Base-by-base conservation (phyloP, 2,113 vertebrate species). In the Octodon degus region DNA sequence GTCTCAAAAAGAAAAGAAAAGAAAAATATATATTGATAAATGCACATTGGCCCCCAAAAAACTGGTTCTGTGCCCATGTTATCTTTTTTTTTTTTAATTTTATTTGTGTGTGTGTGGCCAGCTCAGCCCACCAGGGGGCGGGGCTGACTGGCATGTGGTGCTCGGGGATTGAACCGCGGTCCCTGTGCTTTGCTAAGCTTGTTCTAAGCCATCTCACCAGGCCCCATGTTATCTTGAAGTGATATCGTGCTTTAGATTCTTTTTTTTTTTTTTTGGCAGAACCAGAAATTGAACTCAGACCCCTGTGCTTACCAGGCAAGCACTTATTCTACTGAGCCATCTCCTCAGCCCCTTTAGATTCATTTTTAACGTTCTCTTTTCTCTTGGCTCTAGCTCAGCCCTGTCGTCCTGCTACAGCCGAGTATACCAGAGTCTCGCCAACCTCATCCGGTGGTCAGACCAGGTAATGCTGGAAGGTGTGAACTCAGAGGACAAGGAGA, bases 391-490 rank as follows among this genome's bases (percentile, higher is more conserved):
- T 97, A 99, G 99, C 92, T 99, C 99, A 16, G 99, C 99, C 34
- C 98, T 99, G 96, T 99, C 99, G 0, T 99, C 99, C 91, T 99
- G 99, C 98, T 99, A 99, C 37, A 99, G 99, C 98, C 99, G 99
- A 0, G 99, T 99, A 34, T 99, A 99, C 98, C 99, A 99, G 98
- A 99, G 99, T 94, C 98, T 99, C 88, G 99, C 99, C 96, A 99
- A 99, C 96, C 99, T 99, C 7, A 99, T 99, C 70, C 99, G 99
- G 62, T 99, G 99, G 99, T 99, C 99, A 6, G 99, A 99, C 93
- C 99, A 99, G 97, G 99, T 99, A 97, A 99, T 99, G 99, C 99
- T 99, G 53, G 99, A 99, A 81, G 99, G 99, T 22, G 98, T 99
- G 80, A 99, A 99, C 96, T 98, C 99, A 4, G 99, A 99, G 91